Evolutionary conservation across 2,113 vertebrate species (phyloP), one percentile per base, ranked within the genome.

Genomic region (Oryzias woworae): DNA sequence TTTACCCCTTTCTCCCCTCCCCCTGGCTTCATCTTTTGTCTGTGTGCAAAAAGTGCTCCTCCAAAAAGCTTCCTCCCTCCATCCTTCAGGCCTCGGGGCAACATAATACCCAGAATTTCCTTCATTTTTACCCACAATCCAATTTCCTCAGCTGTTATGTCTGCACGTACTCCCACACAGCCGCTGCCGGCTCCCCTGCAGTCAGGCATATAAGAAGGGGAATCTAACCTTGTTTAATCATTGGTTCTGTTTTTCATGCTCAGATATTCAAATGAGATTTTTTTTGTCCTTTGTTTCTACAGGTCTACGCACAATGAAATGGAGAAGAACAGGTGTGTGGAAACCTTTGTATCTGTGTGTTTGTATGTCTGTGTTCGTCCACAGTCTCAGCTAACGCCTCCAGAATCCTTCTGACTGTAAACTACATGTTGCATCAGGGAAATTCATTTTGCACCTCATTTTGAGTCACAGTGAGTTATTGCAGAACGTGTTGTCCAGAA

Each of bases 281-380:
- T 47, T 16, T 83, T 59, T 89, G 56, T 78, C 15, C 43, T 88
- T 66, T 88, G n/a, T 89, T 42, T 85, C 75, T 89, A 49, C 92
- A 98, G 96, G 91, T 98, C 96, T 24, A 96, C 95, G 6, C 96
- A 98, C 88, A 98, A 98, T 43, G 97, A 98, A 90, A 97, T 98
- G 97, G 97, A 98, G 74, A 98, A 98, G 83, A 98, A 98, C 92
- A 94, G 96, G 97, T 98, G 86, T 84, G 90, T 81, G n/a, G 51
- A 14, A 47, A 62, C 1, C 46, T 36, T 58, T n/a, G 14, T 77
- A 3, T 61, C 0, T 43, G 17, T 60, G 22, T 52, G 2, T 20
- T 7, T 61, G n/a, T 18, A 17, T 61, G 1, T 66, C 16, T 72
- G 26, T 52, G 50, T 42, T 66, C 3, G 14, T 77, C 22, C 14